phyloP scores from a whole-genome alignment of 2,888 invertebrate genomes.

The Melieria picta region DNA sequence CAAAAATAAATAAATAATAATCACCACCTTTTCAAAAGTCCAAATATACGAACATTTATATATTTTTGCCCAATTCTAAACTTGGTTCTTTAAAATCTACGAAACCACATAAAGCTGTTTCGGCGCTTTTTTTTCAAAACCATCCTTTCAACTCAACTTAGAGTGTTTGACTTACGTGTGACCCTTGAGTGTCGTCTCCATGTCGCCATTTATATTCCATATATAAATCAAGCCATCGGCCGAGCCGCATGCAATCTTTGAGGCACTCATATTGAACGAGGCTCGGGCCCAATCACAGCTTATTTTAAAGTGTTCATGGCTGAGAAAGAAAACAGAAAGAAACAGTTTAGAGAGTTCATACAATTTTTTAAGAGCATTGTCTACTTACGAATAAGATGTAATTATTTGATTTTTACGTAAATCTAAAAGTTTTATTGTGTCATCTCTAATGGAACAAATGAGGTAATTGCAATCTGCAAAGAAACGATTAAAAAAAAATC shows the following conservation, averaged over 20 bases:
- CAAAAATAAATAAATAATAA: too few species aligned
- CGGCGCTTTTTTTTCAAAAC: background rate
- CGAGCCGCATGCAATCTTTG: slow-evolving; percentile 90
- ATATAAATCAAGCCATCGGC: slow-evolving; percentile 91
- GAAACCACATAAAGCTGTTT: too few species aligned
- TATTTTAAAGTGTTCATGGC: slow-evolving; percentile 94
- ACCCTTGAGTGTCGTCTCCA: slow-evolving; percentile 83
- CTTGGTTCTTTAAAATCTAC: too few species aligned
- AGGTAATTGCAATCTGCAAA: slow-evolving; percentile 86
- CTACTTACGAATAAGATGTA: slow-evolving; percentile 85
- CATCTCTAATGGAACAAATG: slow-evolving; percentile 93
- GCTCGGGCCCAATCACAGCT: slow-evolving; percentile 95
- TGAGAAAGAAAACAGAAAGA: slow-evolving; percentile 66
- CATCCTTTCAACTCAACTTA: too few species aligned
- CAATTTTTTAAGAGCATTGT: background rate
- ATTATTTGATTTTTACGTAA: slow-evolving; percentile 93
- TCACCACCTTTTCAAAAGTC: too few species aligned
- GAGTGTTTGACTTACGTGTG: slow-evolving; percentile 74
- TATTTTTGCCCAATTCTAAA: too few species aligned
- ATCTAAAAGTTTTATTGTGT: slow-evolving; percentile 93
- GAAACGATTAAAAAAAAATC: slow-evolving; percentile 4
- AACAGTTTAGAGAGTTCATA: background rate
- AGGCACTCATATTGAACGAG: slow-evolving; percentile 90
- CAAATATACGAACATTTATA: too few species aligned
- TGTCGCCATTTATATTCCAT: slow-evolving; percentile 84